These are phyloP conservation scores for Micronycteris hirsuta DNA, from an alignment of 2,113 vertebrate genomes.

Conservation along the genomic window DNA sequence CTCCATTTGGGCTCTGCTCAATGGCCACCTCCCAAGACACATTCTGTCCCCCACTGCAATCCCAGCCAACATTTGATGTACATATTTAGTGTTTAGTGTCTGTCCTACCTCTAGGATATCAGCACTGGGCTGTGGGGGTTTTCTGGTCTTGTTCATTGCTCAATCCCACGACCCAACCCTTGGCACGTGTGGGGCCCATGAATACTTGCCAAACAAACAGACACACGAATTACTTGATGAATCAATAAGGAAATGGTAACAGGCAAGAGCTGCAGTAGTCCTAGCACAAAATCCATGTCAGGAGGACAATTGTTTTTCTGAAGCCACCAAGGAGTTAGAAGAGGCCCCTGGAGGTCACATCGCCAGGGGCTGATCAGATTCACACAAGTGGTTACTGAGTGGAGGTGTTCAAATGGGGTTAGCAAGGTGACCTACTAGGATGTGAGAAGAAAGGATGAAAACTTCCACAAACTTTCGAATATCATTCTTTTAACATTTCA, in stretches of 20 bases:
- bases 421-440: neutral
- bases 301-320: neutral
- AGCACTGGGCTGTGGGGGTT: accelerated
- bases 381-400: accelerated
- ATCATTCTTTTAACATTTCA: neutral
- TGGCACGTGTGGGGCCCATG: neutral
- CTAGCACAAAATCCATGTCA: accelerated
- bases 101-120: neutral
- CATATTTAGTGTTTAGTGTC: neutral
- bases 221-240: neutral
- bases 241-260: neutral
- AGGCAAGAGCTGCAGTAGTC: neutral
- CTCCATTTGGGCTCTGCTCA: neutral
- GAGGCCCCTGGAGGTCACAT: too few species aligned
- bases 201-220: too few species aligned
- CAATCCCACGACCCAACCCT: too few species aligned
- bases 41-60: neutral
- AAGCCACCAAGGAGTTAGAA: neutral
- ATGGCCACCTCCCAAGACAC: neutral
- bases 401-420: neutral
- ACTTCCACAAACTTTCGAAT: neutral
- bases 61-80: neutral
- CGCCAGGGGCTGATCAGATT: too few species aligned
- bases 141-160: neutral
- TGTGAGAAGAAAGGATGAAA: neutral